Conservation (phyloP, 2,113 vertebrate genomes). For the Thamnaconus septentrionalis region DNA sequence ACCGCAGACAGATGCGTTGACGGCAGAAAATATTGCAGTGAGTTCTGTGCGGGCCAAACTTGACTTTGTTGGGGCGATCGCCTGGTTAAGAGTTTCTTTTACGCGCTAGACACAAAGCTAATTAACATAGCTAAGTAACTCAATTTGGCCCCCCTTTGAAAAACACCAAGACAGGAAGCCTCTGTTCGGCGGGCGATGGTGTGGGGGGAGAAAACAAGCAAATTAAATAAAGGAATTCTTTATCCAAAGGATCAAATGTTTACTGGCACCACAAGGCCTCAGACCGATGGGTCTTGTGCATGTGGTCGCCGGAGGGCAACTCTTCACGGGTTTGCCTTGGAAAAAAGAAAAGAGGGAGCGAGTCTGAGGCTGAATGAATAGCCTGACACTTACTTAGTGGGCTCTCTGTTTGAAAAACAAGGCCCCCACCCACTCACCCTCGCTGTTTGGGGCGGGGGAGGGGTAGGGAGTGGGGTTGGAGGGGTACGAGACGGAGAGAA, state of each 20-base stretch:
- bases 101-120: background rate
- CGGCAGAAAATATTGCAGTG: conserved; percentile 1
- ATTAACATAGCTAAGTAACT: too few species aligned
- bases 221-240: conserved; percentile 67
- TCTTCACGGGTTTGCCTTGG: conserved; percentile 74
- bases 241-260: conserved; percentile 86
- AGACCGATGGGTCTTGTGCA: conserved; percentile 78
- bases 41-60: background rate
- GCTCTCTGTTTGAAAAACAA: conserved; percentile 66
- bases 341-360: conserved; percentile 50
- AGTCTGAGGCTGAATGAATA: conserved; percentile 86
- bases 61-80: background rate
- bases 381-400: conserved; percentile 74
- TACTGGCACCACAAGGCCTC: conserved; percentile 86
- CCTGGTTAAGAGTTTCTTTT: background rate
- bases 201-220: conserved; percentile 68
- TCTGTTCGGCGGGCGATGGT: conserved; percentile 28
- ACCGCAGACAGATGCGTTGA: conserved; percentile 32
- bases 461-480: too few species aligned
- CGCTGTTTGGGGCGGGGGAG: conserved; percentile 21
- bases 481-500: conserved; percentile 22
- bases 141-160: conserved; percentile 1
- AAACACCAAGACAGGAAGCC: conserved; percentile 42
- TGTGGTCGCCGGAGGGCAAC: conserved; percentile 82
- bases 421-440: conserved; percentile 40